Evolutionary conservation across 2,113 vertebrate species (phyloP).

Genomic region (Pan paniscus): DNA sequence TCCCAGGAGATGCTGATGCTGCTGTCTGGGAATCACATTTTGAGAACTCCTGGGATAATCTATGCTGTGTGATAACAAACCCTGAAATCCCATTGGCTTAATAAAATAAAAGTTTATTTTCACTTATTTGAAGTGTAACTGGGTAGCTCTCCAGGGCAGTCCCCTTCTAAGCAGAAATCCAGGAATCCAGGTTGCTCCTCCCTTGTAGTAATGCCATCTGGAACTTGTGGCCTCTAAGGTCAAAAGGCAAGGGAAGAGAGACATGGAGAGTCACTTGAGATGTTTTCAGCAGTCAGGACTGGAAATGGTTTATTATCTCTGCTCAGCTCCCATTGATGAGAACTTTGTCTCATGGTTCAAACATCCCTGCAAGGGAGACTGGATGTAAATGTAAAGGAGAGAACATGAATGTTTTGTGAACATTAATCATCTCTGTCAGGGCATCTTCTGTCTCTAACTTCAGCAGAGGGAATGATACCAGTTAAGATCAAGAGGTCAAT

Average conservation of each 20-base stretch:
- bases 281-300: background rate
- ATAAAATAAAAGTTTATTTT: slow-evolving; percentile 35
- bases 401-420: background rate
- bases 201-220: background rate
- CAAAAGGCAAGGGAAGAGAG: background rate
- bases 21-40: background rate
- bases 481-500: background rate
- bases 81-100: background rate
- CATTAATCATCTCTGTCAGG: background rate
- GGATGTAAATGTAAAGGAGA: background rate
- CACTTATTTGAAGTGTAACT: background rate
- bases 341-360: background rate
- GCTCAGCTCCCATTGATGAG: background rate
- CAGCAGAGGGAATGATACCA: background rate
- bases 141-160: background rate
- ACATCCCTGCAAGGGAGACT: background rate
- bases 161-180: background rate
- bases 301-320: background rate
- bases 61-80: background rate
- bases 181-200: background rate
- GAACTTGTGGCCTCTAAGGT: background rate
- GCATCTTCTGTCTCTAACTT: background rate
- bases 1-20: background rate
- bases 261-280: background rate
- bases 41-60: background rate